Conservation (phyloP, 2,888 invertebrate species). For the Dioctria linearis region DNA sequence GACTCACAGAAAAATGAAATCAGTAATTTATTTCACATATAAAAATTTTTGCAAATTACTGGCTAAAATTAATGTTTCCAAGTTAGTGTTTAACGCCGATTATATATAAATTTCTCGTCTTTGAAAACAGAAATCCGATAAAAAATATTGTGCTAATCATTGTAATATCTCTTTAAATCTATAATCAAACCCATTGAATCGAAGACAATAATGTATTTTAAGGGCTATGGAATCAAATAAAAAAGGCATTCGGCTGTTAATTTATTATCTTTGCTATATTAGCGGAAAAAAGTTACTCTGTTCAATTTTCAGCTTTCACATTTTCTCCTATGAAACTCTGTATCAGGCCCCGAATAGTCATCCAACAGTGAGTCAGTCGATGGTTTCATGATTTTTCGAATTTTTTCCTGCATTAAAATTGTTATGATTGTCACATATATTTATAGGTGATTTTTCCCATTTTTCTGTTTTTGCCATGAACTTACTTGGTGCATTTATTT, state of each 20-base stretch:
- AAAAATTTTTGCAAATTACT: too few relatives aligned
- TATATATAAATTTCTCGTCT: too few relatives aligned
- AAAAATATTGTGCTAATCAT: too few relatives aligned
- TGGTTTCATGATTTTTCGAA: conserved; percentile 8
- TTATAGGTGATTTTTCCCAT: conserved; percentile 12
- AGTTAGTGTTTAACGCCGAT: too few relatives aligned
- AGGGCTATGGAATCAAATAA: conserved; percentile 17
- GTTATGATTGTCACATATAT: conserved; percentile 33
- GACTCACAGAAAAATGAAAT: too few relatives aligned
- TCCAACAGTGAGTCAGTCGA: neutral
- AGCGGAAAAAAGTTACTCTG: neutral
- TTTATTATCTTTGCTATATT: conserved; percentile 19
- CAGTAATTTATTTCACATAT: too few relatives aligned
- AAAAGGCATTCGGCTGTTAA: conserved; percentile 10
- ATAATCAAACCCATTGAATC: neutral
- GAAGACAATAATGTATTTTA: neutral
- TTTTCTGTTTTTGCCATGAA: neutral
- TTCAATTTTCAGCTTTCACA: conserved; percentile 12
- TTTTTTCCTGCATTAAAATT: conserved; percentile 19
- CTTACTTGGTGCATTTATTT: conserved; percentile 1
- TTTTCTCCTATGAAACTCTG: neutral
- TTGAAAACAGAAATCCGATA: too few relatives aligned
- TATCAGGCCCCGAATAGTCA: neutral
- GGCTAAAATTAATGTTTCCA: too few relatives aligned
- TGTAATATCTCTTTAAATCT: neutral